Conservation (phyloP, 2,113 vertebrate genomes). For the Paedocypris sp. region DNA sequence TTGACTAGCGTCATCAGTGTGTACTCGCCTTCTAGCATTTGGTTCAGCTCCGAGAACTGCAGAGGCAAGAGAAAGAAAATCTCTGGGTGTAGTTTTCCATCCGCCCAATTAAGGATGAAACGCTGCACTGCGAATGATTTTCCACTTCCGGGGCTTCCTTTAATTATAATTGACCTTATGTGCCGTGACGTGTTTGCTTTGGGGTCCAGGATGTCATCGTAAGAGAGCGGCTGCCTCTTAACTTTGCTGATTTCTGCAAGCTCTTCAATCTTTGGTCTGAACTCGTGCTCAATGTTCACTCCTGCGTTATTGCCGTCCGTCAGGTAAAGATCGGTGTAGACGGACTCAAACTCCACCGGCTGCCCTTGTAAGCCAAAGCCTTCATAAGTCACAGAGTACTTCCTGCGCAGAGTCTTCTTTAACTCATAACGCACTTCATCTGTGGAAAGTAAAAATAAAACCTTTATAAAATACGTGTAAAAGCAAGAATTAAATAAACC, state of each 20-base stretch:
- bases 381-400: slow-evolving; percentile 38
- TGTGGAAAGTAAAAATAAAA: slow-evolving; percentile 28
- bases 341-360: slow-evolving; percentile 30
- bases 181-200: neutral
- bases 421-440: slow-evolving; percentile 54
- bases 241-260: slow-evolving; percentile 25
- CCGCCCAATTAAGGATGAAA: slow-evolving; percentile 53
- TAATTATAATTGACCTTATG: slow-evolving; percentile 27
- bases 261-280: slow-evolving; percentile 39
- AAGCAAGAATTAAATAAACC: neutral
- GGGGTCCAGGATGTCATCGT: slow-evolving; percentile 33
- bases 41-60: slow-evolving; percentile 44
- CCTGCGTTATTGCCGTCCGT: slow-evolving; percentile 35
- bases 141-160: slow-evolving; percentile 49
- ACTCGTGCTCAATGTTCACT: slow-evolving; percentile 58
- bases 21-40: slow-evolving; percentile 25
- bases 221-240: neutral
- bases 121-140: slow-evolving; percentile 48
- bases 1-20: slow-evolving; percentile 46
- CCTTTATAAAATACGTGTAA: neutral
- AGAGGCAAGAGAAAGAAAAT: slow-evolving; percentile 53
- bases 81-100: slow-evolving; percentile 39
- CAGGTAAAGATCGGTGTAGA: slow-evolving; percentile 44
- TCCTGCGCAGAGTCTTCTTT: slow-evolving; percentile 39
- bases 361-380: slow-evolving; percentile 21